phyloP scores from a whole-genome alignment of 2,797 vertebrate genomes.

The Acanthis flammea region DNA sequence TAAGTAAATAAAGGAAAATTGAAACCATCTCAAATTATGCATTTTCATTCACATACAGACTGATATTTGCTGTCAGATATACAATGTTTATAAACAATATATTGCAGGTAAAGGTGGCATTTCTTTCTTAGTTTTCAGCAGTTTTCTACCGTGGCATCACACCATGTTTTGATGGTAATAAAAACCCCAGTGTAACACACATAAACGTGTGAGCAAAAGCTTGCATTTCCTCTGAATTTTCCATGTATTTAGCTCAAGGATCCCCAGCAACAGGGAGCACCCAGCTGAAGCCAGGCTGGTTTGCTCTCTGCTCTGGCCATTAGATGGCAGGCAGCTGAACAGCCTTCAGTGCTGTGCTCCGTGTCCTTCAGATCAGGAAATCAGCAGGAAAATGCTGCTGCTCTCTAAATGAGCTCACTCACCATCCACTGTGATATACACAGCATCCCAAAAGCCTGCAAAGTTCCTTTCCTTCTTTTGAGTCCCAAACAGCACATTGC shows the following conservation, averaged over 20 bases:
- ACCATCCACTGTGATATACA: not conserved
- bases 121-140: not conserved
- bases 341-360: not conserved
- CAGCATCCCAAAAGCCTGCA: not conserved
- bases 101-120: not conserved
- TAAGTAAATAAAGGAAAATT: not conserved
- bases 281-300: not conserved
- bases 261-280: not conserved
- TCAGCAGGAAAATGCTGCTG: not conserved
- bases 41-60: not conserved
- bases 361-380: not conserved
- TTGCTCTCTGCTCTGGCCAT: constrained; percentile 20
- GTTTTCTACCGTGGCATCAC: not conserved
- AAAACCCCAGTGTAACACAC: not conserved
- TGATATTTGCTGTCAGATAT: not conserved
- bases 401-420: not conserved
- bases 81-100: not conserved
- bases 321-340: constrained; percentile 53
- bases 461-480: not conserved
- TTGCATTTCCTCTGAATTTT: not conserved
- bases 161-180: not conserved
- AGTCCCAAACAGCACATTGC: not conserved
- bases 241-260: not conserved
- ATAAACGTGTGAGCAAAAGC: not conserved
- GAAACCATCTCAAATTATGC: not conserved